These are phyloP conservation scores for Epistrophella euchroma DNA, from an alignment of 2,888 invertebrate species.

Conservation along the genomic window DNA sequence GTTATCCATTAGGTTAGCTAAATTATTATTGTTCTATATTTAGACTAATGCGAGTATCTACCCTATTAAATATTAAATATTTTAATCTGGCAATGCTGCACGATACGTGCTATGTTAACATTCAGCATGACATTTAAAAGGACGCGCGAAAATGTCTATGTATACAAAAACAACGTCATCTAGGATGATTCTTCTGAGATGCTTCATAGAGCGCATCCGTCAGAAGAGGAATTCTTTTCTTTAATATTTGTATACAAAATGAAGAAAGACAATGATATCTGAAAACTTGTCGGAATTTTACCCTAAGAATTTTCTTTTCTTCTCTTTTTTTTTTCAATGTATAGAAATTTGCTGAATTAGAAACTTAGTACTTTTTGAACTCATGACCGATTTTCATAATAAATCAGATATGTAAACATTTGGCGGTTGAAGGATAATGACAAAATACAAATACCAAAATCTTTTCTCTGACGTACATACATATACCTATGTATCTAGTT, in stretches of 20 bases:
- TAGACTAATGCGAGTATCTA: too few relatives aligned
- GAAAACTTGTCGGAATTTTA: slow-evolving; percentile 57
- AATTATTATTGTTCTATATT: too few relatives aligned
- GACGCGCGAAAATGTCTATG: slow-evolving; percentile 60
- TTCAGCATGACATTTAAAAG: slow-evolving; percentile 62
- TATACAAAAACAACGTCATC: slow-evolving; percentile 17
- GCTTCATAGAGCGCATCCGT: slow-evolving; percentile 54
- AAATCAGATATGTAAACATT: slow-evolving; percentile 26
- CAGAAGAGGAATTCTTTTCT: slow-evolving; percentile 47
- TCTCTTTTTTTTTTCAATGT: neutral
- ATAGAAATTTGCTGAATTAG: slow-evolving; percentile 20
- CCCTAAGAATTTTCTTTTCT: slow-evolving; percentile 23
- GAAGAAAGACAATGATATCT: slow-evolving; percentile 49
- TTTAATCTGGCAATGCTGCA: slow-evolving; percentile 5
- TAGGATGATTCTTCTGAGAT: slow-evolving; percentile 40
- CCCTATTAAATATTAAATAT: too few relatives aligned
- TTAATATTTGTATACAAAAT: slow-evolving; percentile 38
- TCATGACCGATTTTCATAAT: slow-evolving; percentile 45
- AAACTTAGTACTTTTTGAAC: slow-evolving; percentile 37
- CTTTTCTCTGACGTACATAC: neutral
- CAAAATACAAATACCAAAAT: neutral
- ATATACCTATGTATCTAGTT: too few relatives aligned
- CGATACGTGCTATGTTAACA: neutral
- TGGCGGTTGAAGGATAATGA: neutral
- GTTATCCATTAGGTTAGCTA: too few relatives aligned